phyloP scores from a whole-genome alignment of 2,113 vertebrate genomes.

The Hyperoodon ampullatus region DNA sequence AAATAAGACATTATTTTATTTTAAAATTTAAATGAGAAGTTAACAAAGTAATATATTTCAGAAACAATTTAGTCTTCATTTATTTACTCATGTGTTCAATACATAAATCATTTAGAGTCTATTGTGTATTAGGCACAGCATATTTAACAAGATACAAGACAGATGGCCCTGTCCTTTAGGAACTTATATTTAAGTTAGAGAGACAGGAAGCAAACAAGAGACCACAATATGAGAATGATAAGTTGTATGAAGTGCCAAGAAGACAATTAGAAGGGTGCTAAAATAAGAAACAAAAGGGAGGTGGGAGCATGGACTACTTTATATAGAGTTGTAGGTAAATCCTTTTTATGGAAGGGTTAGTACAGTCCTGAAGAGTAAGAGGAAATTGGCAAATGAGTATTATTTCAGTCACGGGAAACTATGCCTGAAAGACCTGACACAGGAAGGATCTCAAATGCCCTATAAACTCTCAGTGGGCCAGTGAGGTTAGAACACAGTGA shows the following conservation, averaged over 20 bases:
- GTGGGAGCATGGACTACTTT: neutral
- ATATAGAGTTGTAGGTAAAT: neutral
- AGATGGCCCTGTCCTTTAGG: neutral
- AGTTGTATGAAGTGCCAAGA: neutral
- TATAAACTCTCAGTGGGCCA: neutral
- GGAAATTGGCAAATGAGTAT: neutral
- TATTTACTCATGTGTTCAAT: neutral
- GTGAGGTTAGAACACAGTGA: neutral
- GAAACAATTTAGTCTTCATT: slow-evolving; percentile 19
- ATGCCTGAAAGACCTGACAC: neutral
- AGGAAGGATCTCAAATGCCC: neutral
- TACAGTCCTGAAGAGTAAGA: neutral
- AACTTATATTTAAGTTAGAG: neutral
- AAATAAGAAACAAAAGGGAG: neutral
- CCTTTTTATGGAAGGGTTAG: neutral
- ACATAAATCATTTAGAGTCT: neutral
- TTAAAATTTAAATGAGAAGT: neutral
- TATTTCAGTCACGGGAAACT: neutral
- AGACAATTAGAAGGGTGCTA: neutral
- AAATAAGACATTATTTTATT: neutral
- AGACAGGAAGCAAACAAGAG: neutral
- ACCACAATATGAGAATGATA: neutral
- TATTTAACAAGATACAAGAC: neutral
- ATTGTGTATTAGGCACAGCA: neutral
- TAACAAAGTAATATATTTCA: neutral